phyloP scores from a whole-genome alignment of 2,113 vertebrate genomes.

The Falco punctatus region DNA sequence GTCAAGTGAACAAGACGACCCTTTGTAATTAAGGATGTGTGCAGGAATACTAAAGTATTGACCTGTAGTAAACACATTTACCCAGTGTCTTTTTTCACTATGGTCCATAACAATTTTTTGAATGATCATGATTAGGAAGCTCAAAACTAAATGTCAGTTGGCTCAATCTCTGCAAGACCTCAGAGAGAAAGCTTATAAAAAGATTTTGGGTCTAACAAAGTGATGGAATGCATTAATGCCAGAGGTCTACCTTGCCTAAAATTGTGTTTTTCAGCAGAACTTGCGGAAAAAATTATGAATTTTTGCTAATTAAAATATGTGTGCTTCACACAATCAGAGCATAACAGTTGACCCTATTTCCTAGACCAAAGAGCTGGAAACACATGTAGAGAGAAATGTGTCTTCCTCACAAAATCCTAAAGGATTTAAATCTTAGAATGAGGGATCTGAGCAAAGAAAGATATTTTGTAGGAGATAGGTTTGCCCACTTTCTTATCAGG shows the following conservation, averaged over 20 bases:
- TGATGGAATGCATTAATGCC: background rate
- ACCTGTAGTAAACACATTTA: background rate
- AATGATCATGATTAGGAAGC: background rate
- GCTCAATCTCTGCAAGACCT: background rate
- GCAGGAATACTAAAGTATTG: background rate
- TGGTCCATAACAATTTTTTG: background rate
- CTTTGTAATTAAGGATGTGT: background rate
- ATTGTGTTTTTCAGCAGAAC: background rate
- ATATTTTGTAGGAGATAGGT: background rate
- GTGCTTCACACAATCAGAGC: background rate
- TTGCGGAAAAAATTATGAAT: background rate
- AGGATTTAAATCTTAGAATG: background rate
- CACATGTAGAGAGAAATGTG: background rate
- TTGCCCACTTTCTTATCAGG: background rate
- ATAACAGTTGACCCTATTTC: background rate
- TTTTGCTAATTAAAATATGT: background rate
- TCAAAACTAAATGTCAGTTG: background rate
- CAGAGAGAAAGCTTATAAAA: background rate
- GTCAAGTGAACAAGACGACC: background rate
- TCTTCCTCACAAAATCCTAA: background rate
- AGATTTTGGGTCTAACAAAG: background rate
- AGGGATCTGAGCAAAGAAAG: background rate
- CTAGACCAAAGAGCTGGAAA: constrained; percentile 33
- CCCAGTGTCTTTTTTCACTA: background rate
- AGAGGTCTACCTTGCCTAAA: background rate